Evolutionary conservation across 2,113 vertebrate species (phyloP), one percentile per base, ranked within the genome.

Genomic region (Takifugu flavidus): DNA sequence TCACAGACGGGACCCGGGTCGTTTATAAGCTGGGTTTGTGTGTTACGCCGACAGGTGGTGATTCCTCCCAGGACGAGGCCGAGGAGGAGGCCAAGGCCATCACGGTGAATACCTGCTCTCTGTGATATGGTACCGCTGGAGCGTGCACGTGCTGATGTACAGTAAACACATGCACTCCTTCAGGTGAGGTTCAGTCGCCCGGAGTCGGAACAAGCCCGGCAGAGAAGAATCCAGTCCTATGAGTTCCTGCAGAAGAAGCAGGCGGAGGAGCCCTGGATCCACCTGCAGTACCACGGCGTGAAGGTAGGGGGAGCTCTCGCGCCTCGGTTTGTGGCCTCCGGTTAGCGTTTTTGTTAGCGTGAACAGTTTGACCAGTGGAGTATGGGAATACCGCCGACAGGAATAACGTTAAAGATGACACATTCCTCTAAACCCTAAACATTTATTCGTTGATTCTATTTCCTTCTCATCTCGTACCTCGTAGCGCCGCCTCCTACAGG

Each of bases 231-330:
- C 59, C 97, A 98, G 82, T 98, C 97, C 0, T 98, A 98, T 0
- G 97, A 99, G 80, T 98, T 97, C 82, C 86, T 99, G 71, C 96
- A 98, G 87, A 98, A 94, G 90, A 98, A 95, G 83, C 96, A 98
- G 10, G 95, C 96, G 0, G 97, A 99, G 53, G 97, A 99, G 53
- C 95, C 95, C 5, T 99, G 97, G 97, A 88, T 94, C 47, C 93
- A 96, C 72, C 88, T 98, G 0, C 94, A 94, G 72, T 95, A 99
- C 84, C 90, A 93, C 5, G 82, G 93, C 15, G 73, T 93, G 29
- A 92, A 89, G 92, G 96, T 98, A 64, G 55, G 77, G 29, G 6
- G 53, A 13, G 11, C 6, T 0, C 20, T 8, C 15, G 47, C 47
- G 2, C 34, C 4, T 2, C 34, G 7, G 34, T 39, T 1, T 11